Evolutionary conservation across 2,888 invertebrate genomes (phyloP), one percentile per base, ranked within the genome.

Genomic region (Heliconius ismenius): DNA sequence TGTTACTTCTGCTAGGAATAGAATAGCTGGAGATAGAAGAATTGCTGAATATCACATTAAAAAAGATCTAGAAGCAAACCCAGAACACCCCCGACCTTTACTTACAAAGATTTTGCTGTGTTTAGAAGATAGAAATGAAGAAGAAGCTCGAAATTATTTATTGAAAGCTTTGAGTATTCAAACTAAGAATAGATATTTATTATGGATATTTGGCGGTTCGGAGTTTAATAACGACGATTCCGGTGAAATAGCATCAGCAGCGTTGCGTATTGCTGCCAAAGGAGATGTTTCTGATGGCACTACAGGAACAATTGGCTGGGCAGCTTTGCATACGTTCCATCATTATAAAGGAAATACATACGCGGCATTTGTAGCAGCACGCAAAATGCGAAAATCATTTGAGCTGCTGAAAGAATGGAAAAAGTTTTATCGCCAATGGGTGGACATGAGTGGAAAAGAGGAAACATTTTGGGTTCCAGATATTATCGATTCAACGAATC

Each of bases 271-370:
- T 72, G 89, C 92, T 26, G 88, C 89, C 2, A 92, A 89, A 80
- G 91, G 92, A 13, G 89, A 91, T 76, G 83, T 83, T 70, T 90
- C 92, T 36, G 92, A 93, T 76, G 92, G 92, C 4, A 90, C 88
- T 58, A 86, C 88, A n/a, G 90, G 88, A 80, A 86, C 90, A 2
- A 91, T 94, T 70, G 92, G 91, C 11, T 94, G 92, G 92, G 94
- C 92, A 11, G 92, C 92, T 2, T 79, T 93, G 73, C 93, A 93
- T 80, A 84, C 90, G 28, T 82, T 91, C 69, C 81, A 91, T 81
- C 93, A 93, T 80, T 84, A 78, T 68, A 84, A 86, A 68, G 83
- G 83, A 2, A 86, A 91, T 77, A 24, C 54, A 15, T 82, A 84
- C 79, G 88, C 88, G 36, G 92, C 92, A 39, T 92, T 91, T 81